Conservation (phyloP, 1,140 invertebrate species). For the Drosophila guanche region DNA sequence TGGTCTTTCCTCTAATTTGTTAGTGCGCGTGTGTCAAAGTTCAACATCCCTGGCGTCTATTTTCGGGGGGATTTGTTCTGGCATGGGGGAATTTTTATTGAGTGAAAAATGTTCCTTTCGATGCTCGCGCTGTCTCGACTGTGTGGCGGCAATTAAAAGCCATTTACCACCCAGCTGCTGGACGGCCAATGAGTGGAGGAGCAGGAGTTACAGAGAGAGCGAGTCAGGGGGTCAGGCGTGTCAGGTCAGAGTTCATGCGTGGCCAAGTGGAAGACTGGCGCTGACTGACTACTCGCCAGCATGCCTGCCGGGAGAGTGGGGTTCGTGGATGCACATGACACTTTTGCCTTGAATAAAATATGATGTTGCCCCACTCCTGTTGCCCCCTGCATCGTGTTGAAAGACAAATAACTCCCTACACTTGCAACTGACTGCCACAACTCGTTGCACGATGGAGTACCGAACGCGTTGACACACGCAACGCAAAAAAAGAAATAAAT, state of each 20-base stretch:
- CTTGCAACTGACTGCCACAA: constrained; percentile 52
- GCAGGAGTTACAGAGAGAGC: no score
- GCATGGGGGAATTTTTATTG: constrained; percentile 22
- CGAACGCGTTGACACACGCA: constrained; percentile 41
- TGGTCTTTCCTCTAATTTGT: constrained; percentile 52
- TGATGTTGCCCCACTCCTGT: constrained; percentile 52
- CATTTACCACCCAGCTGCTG: constrained; percentile 45
- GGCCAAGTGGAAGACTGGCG: constrained; percentile 56
- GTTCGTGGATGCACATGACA: constrained; percentile 70
- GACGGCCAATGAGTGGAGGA: constrained; percentile 20
- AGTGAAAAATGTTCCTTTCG: constrained; percentile 52
- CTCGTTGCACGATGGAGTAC: constrained; percentile 21
- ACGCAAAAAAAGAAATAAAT: constrained; percentile 1
- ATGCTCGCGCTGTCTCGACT: constrained; percentile 14
- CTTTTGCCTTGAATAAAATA: constrained; percentile 78
- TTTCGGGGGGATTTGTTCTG: constrained; percentile 48
- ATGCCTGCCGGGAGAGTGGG: constrained; percentile 1
- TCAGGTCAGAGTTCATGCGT: constrained; percentile 56
- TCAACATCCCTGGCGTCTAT: constrained; percentile 62
- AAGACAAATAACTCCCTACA: constrained; percentile 65
- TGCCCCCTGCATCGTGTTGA: constrained; percentile 67
- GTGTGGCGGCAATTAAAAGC: constrained; percentile 59
- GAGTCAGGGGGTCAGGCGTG: not conserved
- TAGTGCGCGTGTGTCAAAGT: constrained; percentile 76
- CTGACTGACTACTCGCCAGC: constrained; percentile 33